Base-by-base conservation (phyloP, 1,140 invertebrate genomes). In the Leptinotarsa lineolata region DNA sequence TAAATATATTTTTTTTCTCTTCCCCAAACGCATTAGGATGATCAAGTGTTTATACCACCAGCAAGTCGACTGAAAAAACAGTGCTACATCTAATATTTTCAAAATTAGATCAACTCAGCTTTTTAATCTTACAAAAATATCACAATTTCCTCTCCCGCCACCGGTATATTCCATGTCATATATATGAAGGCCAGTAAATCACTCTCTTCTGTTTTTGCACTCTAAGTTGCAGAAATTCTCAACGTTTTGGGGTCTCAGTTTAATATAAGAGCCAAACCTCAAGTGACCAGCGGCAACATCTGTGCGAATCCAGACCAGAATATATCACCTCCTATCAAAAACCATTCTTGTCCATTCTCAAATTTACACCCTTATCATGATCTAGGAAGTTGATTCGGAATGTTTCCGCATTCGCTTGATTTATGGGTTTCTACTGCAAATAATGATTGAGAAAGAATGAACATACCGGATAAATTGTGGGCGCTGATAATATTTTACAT, bases 241-340 rank as follows among this genome's bases (percentile, higher is more conserved):
- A 46, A 21, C 12, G 63, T 44, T 77, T 75, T 59, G 46, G 68
- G 59, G 39, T 63, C 73, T 16, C 54, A n/a, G 68, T 77, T 77
- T 77, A 77, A 77, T 77, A 77, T 77, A 75, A 75, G 69, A 77
- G 69, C 59, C 39, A 70, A 75, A 74, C 74, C 76, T 74, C 76
- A 76, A 77, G 76, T 77, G 76, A 76, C 74, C 76, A 73, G 18
- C 60, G 61, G 76, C 65, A 77, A 77, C 76, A 77, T 75, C 76
- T 77, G 76, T 65, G 16, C 5, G 16, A 39, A 71, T 71, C 76
- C 70, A 68, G 74, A 67, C 59, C 64, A 54, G 76, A 77, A 77
- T 77, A 77, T 77, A 77, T 77, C 67, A 61, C 72, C 74, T 72
- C 68, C 74, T 69, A 77, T 77, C 76, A 77, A 77, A 77, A 77